phyloP scores from a whole-genome alignment of 2,113 vertebrate genomes.

The Struthio camelus region DNA sequence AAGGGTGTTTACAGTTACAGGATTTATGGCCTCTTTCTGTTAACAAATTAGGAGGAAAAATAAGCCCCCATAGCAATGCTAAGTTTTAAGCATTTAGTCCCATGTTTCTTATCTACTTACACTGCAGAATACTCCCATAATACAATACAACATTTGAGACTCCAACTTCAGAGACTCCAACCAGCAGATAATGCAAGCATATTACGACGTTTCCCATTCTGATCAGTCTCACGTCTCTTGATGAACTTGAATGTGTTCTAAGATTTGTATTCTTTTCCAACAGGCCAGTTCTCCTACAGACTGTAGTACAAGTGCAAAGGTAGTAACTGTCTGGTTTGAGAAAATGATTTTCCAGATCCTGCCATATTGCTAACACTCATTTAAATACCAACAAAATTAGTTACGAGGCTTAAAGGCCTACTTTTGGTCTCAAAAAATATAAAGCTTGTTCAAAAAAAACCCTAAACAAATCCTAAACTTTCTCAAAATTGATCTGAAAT shows the following conservation, averaged over 20 bases:
- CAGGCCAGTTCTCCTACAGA: not conserved
- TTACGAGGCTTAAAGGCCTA: too few relatives aligned
- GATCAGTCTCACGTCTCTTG: not conserved
- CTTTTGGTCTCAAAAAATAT: not conserved
- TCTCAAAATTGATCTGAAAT: not conserved
- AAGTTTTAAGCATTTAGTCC: not conserved
- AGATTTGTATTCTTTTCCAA: not conserved
- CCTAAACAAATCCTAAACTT: not conserved
- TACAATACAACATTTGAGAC: not conserved
- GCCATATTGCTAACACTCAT: not conserved
- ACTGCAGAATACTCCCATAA: not conserved
- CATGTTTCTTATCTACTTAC: not conserved
- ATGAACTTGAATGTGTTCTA: not conserved
- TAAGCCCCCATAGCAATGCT: not conserved
- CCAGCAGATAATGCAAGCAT: too few relatives aligned
- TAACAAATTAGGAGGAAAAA: not conserved
- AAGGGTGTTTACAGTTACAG: not conserved
- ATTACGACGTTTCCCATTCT: not conserved
- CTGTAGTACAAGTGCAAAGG: not conserved
- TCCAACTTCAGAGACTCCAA: not conserved
- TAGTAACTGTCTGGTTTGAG: not conserved
- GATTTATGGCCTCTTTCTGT: not conserved
- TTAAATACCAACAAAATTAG: too few relatives aligned
- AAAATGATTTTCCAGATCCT: not conserved
- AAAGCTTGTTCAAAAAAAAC: not conserved